Base-by-base conservation (phyloP, 2,797 vertebrate genomes). In the Acanthurus leucopareius region DNA sequence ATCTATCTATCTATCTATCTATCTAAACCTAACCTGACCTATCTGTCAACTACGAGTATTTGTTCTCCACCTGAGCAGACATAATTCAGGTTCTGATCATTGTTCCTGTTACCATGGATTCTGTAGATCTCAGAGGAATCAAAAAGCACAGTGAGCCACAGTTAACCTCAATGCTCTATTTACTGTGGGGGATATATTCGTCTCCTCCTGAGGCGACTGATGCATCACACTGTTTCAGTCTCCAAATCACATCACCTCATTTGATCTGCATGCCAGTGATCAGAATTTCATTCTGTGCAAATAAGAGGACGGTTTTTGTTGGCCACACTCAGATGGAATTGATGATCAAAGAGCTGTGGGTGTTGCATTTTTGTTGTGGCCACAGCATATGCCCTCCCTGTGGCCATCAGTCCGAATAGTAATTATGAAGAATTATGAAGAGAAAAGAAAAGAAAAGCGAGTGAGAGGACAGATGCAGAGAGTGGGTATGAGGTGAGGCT, bases 341-440 rank as follows among this genome's bases (percentile, higher is more conserved):
- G 38, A 40, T 73, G 83, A 86, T 89, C 82, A 90, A 86, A 89
- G 70, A 68, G 57, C 59, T 59, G 79, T 54, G 71, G 69, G 61
- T 60, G 75, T 65, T 58, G 59, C 22, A 16, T 56, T 73, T 80
- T 65, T 80, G 78, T 54, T 80, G 75, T 58, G 87, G 79, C 61
- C 89, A 67, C 80, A 76, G 65, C 62, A 73, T 67, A 77, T 66
- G 73, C 74, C 75, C 67, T 72, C 68, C 69, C 57, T 19, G 77
- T 80, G 65, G 56, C 69, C 62, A 19, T 65, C 69, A 62, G 65
- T 86, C 63, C 79, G 48, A 82, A 66, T 59, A 75, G 65, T 78
- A 70, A 74, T 82, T 67, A 71, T 69, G 56, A 76, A 73, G 56
- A 63, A n/a, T n/a, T n/a, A n/a, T n/a, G n/a, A n/a, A n/a, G n/a